Percentiles rank a stretch among this genome's conserved stretches.
phyloP scores from a whole-genome alignment of 2,797 vertebrate species.

The Macrochelys suwanniensis region DNA sequence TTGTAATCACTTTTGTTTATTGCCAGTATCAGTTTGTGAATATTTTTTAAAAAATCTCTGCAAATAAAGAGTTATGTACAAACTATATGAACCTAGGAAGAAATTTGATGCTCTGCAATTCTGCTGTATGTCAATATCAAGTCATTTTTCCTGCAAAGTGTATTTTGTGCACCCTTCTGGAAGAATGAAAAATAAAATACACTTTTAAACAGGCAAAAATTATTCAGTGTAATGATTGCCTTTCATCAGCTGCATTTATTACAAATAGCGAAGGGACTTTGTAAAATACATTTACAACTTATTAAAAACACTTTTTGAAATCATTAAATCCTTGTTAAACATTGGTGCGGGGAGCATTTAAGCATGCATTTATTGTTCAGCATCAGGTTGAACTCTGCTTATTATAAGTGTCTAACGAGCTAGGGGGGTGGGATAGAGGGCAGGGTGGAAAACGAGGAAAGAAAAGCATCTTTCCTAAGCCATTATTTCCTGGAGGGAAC shows the following conservation, averaged over 20 bases:
- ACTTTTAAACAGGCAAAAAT: conserved; percentile 48
- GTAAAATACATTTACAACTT: conserved; percentile 43
- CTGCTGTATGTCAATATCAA: conserved; percentile 46
- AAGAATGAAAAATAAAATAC: conserved; percentile 32
- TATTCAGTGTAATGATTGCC: conserved; percentile 27
- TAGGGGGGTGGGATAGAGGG: background rate
- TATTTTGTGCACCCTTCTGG: conserved; percentile 43
- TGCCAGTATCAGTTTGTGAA: conserved; percentile 17
- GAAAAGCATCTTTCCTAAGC: accelerated
- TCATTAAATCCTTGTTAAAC: conserved; percentile 44
- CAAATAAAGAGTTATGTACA: conserved; percentile 32
- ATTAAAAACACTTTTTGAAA: conserved; percentile 30
- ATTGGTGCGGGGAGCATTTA: background rate
- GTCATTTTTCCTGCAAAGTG: conserved; percentile 24
- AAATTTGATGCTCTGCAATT: background rate
- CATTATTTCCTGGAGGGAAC: background rate
- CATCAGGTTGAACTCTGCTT: background rate
- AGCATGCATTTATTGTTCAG: background rate
- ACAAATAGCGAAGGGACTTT: background rate
- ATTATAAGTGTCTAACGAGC: background rate
- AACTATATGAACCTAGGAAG: background rate
- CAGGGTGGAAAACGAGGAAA: background rate
- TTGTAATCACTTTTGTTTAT: conserved; percentile 11
- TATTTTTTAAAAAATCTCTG: conserved; percentile 16
- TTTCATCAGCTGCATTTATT: conserved; percentile 49